Conservation (phyloP, 2,888 invertebrate genomes). For the Hyppa rectilinea region DNA sequence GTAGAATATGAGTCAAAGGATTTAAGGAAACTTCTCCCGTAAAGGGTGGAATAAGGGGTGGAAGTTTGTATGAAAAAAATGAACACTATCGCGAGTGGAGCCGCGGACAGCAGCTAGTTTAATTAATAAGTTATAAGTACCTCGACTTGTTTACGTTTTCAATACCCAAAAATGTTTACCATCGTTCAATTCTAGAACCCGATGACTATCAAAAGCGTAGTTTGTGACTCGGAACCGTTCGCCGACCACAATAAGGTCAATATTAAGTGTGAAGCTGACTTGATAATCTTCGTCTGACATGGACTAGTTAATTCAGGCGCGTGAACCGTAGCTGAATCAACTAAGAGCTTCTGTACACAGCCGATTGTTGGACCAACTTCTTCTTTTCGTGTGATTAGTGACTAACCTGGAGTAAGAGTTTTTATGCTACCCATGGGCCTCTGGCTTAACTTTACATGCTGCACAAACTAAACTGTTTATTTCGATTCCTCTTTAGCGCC, state of each 20-base stretch:
- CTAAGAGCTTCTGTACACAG: not conserved
- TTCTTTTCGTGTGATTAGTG: too few species aligned
- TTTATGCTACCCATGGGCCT: too few species aligned
- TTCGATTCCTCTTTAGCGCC: not conserved
- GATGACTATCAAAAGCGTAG: conserved; percentile 4
- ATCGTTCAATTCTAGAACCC: not conserved
- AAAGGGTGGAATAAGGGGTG: too few species aligned
- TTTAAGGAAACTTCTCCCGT: too few species aligned
- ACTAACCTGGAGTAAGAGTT: too few species aligned
- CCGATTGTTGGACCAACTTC: not conserved
- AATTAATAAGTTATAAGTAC: not conserved
- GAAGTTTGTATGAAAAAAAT: too few species aligned
- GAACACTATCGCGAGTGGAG: too few species aligned
- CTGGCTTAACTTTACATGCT: too few species aligned
- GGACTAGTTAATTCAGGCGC: conserved; percentile 19
- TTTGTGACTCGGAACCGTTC: conserved; percentile 19
- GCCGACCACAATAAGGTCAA: conserved; percentile 20
- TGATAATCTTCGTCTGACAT: conserved; percentile 28
- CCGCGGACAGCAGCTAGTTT: too few species aligned
- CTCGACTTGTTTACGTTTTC: not conserved
- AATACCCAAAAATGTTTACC: not conserved
- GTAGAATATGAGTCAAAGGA: too few species aligned
- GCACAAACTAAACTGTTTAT: not conserved
- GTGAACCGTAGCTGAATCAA: conserved; percentile 2
- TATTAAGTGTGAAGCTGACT: conserved; percentile 24